These are phyloP conservation scores for Ormia ochracea DNA, from an alignment of 2,888 invertebrate genomes.

Conservation along the genomic window DNA sequence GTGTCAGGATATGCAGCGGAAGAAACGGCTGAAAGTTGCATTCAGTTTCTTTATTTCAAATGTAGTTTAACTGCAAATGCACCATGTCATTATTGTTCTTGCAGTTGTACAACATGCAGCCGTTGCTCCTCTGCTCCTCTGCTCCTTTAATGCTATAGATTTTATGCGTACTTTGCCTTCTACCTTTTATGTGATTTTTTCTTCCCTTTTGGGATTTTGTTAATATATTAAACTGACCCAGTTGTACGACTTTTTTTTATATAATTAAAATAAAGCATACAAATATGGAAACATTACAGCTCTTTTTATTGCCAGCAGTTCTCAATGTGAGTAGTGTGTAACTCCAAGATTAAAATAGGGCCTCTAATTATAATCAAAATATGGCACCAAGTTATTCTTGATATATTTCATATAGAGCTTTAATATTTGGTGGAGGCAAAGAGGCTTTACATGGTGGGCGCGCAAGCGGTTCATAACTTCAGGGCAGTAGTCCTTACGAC, in stretches of 20 bases:
- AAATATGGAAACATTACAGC: neutral
- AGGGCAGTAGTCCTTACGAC: no score
- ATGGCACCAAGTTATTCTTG: no score
- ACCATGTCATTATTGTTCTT: slow-evolving; percentile 6
- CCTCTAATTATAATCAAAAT: no score
- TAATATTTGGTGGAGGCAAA: no score
- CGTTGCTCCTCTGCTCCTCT: no score
- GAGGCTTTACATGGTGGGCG: no score
- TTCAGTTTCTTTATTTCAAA: slow-evolving; percentile 6
- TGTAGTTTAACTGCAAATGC: neutral
- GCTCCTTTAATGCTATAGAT: slow-evolving; percentile 12
- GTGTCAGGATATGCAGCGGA: neutral
- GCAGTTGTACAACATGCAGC: neutral
- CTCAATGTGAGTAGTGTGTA: no score
- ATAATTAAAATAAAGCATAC: neutral
- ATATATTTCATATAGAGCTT: no score
- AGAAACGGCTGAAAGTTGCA: neutral
- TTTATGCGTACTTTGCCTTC: neutral
- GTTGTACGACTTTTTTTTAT: slow-evolving; percentile 5
- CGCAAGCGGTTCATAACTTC: no score
- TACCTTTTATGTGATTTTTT: slow-evolving; percentile 14
- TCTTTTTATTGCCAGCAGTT: neutral
- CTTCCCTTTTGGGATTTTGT: neutral
- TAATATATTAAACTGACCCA: slow-evolving; percentile 35
- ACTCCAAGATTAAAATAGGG: no score